phyloP scores from a whole-genome alignment of 2,113 vertebrate species.

The Propithecus coquereli region DNA sequence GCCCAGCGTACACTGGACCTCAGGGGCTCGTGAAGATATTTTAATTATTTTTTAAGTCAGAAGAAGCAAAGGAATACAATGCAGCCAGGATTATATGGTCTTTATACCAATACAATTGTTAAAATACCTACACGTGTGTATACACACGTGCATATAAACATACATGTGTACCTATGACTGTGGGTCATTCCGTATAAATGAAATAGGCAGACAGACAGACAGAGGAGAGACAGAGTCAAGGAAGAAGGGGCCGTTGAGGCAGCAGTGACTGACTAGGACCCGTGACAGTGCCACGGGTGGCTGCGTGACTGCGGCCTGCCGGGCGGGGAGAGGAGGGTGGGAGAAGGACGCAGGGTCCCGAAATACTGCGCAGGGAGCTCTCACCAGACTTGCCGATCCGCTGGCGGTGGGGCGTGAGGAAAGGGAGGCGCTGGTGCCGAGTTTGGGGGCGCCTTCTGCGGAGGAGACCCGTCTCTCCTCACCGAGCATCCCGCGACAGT shows the following conservation, averaged over 20 bases:
- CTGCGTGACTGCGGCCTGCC: neutral
- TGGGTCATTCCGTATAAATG: neutral
- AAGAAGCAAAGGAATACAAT: neutral
- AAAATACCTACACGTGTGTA: neutral
- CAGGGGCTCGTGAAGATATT: neutral
- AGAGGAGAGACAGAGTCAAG: neutral
- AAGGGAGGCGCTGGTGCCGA: too few species aligned
- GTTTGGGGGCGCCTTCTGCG: too few species aligned
- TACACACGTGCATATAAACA: fast-evolving
- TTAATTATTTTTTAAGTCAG: neutral
- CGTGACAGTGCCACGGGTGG: too few species aligned
- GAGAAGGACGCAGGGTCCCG: too few species aligned
- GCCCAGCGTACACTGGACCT: neutral
- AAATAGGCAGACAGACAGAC: neutral
- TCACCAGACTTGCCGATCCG: too few species aligned
- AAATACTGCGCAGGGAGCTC: too few species aligned
- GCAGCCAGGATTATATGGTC: neutral
- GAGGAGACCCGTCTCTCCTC: too few species aligned
- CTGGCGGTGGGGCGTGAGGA: too few species aligned
- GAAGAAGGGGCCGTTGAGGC: neutral
- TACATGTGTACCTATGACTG: neutral
- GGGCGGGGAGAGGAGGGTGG: too few species aligned
- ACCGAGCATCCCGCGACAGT: too few species aligned
- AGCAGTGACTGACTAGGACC: too few species aligned
- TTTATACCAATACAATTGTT: neutral